Conservation (phyloP, 2,888 invertebrate genomes). For the Conchocele bisecta region DNA sequence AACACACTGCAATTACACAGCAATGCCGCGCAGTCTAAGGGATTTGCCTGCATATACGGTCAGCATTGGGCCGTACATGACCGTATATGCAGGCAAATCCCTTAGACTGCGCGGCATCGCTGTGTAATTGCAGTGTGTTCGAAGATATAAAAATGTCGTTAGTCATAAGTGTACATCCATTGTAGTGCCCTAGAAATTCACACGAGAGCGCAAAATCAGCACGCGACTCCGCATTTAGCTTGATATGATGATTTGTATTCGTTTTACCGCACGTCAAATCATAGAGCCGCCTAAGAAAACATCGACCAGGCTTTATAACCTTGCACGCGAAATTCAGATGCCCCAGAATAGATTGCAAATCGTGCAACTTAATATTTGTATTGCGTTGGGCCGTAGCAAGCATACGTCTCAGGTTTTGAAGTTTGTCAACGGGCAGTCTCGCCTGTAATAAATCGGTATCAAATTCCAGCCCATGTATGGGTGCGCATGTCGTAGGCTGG, state of each 20-base stretch:
- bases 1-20: too few relatives aligned
- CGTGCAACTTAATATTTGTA: slow-evolving; percentile 5
- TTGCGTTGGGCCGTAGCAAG: neutral
- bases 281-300: slow-evolving; percentile 35
- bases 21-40: too few relatives aligned
- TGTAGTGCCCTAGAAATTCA: slow-evolving; percentile 19
- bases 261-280: slow-evolving; percentile 17
- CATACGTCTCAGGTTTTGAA: neutral
- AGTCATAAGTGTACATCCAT: slow-evolving; percentile 35
- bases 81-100: slow-evolving; percentile 29
- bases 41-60: too few relatives aligned
- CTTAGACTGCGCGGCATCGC: slow-evolving; percentile 29
- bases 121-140: slow-evolving; percentile 1
- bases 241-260: slow-evolving; percentile 19
- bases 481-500: slow-evolving; percentile 2
- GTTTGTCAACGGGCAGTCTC: slow-evolving; percentile 20
- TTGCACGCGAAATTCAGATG: slow-evolving; percentile 37
- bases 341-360: slow-evolving; percentile 22
- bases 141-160: slow-evolving; percentile 30
- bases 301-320: slow-evolving; percentile 31
- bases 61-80: too few relatives aligned
- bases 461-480: slow-evolving; percentile 22
- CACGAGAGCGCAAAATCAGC: slow-evolving; percentile 28
- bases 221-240: slow-evolving; percentile 7
- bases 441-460: slow-evolving; percentile 13